A percentile compares a stretch with the other conserved stretches of the same genome.
These are phyloP conservation scores for Anniella stebbinsi DNA, from an alignment of 2,797 vertebrate genomes.

Conservation along the genomic window DNA sequence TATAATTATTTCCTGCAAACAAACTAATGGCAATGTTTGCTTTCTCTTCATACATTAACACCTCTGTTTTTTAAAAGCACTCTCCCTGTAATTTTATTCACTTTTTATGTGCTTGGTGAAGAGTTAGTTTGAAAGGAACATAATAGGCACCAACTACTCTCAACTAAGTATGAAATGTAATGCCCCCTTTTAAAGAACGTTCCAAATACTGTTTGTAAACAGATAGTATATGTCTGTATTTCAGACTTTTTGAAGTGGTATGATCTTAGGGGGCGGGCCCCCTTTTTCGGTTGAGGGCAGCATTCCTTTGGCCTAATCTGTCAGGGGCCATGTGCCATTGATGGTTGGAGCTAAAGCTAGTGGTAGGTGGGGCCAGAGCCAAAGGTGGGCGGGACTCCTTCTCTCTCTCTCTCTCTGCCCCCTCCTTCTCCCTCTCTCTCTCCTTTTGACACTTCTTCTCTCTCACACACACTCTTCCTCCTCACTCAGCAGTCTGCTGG, in stretches of 20 bases:
- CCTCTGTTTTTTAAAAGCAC: constrained; percentile 29
- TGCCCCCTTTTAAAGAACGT: neutral
- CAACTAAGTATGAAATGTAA: neutral
- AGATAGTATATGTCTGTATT: constrained; percentile 1
- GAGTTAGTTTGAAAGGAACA: constrained; percentile 1
- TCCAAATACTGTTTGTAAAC: constrained; percentile 4
- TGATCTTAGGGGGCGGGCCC: neutral
- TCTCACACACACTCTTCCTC: neutral
- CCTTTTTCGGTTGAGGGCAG: neutral
- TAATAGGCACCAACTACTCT: constrained; percentile 14
- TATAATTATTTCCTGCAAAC: constrained; percentile 47
- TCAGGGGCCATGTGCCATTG: too few relatives aligned
- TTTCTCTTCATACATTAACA: constrained; percentile 27
- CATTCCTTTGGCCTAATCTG: too few relatives aligned
- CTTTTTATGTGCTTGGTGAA: constrained; percentile 7
- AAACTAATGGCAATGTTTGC: constrained; percentile 21
- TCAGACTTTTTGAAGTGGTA: constrained; percentile 10
- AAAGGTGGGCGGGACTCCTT: too few relatives aligned
- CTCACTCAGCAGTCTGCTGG: too few relatives aligned
- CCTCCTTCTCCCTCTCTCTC: too few relatives aligned
- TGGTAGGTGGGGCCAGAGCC: too few relatives aligned
- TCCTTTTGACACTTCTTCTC: neutral
- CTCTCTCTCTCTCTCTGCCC: too few relatives aligned
- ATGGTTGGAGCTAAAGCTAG: too few relatives aligned
- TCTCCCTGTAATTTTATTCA: constrained; percentile 19